Evolutionary conservation across 2,888 invertebrate species (phyloP), one percentile per base, ranked within the genome.

Genomic region (Hanleya hanleyi): DNA sequence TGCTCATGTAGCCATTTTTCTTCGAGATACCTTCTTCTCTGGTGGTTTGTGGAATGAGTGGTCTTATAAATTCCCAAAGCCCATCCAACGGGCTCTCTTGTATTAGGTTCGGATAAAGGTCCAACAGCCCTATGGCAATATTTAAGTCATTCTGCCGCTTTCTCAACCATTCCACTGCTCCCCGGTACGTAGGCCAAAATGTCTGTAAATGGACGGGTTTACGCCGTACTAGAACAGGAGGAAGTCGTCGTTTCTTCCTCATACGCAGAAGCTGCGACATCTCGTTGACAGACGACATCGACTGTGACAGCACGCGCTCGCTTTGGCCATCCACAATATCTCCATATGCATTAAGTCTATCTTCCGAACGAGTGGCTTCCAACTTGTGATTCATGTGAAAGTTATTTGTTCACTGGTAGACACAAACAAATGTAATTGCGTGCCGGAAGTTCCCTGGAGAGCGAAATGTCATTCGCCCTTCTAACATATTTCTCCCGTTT

Each of bases 41-140:
- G 15, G 50, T 35, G n/a, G 71, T 4, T 26, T 57, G 29, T 57
- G 57, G 29, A 1, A 57, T 18, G 36, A 47, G 65, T 51, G 73
- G 73, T 9, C 49, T 41, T 9, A 73, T 38, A 41, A 69, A 73
- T 18, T 70, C 67, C 73, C 73, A 73, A 41, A 73, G 51, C 15
- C 49, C 57, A 50, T 73, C 73, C 33, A 73, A 47, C 4, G 70
- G 69, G n/a, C 50, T 41, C 62, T 77, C 75, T 47, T 75, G 75
- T n/a, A 77, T 69, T 1, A 77, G 71, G 38, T 69, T 68, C 2
- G 77, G 77, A 41, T 77, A 73, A 22, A 77, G 73, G 47, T 77
- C 77, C 1, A 75, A 50, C 9, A 77, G 70, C 18, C 70, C 70
- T 5, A 75, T 61, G 15, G 77, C 73, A 4, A 75, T 77, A 38